Percentiles rank a stretch among this genome's conserved stretches.
Evolutionary conservation across 30 jellyfish, hydroid and myxozoan genomes (phyloP).

Genomic region (Cassiopea andromeda): DNA sequence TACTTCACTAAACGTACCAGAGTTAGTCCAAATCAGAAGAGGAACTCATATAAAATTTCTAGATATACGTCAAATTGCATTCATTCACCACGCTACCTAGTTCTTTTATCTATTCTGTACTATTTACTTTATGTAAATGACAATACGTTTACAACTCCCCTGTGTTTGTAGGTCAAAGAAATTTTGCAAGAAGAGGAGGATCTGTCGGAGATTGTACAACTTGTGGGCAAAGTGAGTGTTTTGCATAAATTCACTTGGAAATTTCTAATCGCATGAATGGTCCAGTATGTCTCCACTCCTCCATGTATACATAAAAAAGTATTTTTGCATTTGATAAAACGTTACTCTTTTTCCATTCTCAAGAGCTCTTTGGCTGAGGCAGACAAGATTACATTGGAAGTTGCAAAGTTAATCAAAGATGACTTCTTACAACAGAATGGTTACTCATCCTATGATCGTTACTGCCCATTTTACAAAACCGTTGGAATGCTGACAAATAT

Average conservation of each 20-base stretch:
- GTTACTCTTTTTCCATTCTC: not conserved
- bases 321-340: not conserved
- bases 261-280: not conserved
- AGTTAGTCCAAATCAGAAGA: too few relatives aligned
- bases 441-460: slow-evolving; percentile 96
- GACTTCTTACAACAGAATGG: slow-evolving; percentile 99
- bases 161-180: slow-evolving; percentile 79
- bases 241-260: not conserved
- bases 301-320: too few relatives aligned
- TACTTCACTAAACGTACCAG: too few relatives aligned
- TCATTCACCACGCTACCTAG: not conserved
- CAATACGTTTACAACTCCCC: not conserved
- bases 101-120: too few relatives aligned
- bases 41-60: too few relatives aligned
- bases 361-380: slow-evolving; percentile 99
- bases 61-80: too few relatives aligned
- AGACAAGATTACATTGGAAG: slow-evolving; percentile 98
- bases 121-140: not conserved
- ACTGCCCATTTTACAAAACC: slow-evolving; percentile 98
- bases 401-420: slow-evolving; percentile 95
- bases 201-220: slow-evolving; percentile 97
- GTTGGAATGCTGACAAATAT: slow-evolving; percentile 97
- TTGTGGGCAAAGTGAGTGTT: slow-evolving; percentile 93
- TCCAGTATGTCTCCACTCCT: too few relatives aligned
- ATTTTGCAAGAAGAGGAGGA: slow-evolving; percentile 99